Conservation (phyloP, 2,888 invertebrate genomes). For the Pterostichus madidus region DNA sequence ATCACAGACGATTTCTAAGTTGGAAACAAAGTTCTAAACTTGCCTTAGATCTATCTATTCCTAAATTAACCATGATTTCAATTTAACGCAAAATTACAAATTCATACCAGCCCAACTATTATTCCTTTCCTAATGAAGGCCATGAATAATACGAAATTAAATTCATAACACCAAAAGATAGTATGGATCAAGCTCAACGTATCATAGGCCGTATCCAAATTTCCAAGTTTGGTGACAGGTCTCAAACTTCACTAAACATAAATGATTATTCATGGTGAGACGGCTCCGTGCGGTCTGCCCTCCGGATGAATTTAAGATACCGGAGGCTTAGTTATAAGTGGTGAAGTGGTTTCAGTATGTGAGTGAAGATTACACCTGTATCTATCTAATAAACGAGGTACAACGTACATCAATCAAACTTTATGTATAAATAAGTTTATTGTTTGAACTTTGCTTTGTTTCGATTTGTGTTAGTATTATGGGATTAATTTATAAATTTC, state of each 20-base stretch:
- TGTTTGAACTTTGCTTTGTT: background rate
- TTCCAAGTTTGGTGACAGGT: conserved; percentile 10
- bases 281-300: conserved; percentile 1
- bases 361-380: conserved; percentile 3
- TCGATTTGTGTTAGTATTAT: too few relatives aligned
- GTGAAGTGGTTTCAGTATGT: background rate
- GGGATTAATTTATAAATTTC: too few relatives aligned
- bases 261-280: conserved; percentile 25
- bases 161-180: conserved; percentile 34
- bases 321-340: background rate
- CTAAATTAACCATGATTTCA: conserved; percentile 3
- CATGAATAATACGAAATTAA: conserved; percentile 36
- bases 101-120: conserved; percentile 21
- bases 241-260: conserved; percentile 45
- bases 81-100: conserved; percentile 27
- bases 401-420: conserved; percentile 4
- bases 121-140: conserved; percentile 25
- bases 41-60: too few relatives aligned
- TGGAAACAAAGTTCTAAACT: too few relatives aligned
- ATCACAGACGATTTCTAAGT: too few relatives aligned
- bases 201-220: background rate
- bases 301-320: conserved; percentile 8
- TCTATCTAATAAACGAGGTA: background rate
- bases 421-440: background rate
- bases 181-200: background rate